Evolutionary conservation across 2,888 invertebrate genomes (phyloP).

Genomic region (Apamea sordens): DNA sequence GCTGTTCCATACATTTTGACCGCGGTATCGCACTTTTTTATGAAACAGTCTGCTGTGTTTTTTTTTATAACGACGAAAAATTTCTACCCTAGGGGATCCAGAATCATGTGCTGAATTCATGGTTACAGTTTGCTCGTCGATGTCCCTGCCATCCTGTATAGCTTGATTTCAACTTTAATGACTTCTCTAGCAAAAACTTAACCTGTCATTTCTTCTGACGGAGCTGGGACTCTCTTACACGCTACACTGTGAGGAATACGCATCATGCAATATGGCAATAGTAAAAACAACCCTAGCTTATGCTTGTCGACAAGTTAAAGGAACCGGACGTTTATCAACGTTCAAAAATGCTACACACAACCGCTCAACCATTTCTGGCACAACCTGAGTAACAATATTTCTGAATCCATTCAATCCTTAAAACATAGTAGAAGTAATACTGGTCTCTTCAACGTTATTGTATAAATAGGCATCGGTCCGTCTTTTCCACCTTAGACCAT

Average conservation of each 20-base stretch:
- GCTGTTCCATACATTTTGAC: too few species aligned
- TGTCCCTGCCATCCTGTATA: too few species aligned
- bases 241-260: neutral
- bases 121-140: too few species aligned
- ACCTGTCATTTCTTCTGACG: neutral
- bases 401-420: slow-evolving; percentile 27
- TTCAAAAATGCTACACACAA: slow-evolving; percentile 20
- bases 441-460: slow-evolving; percentile 73
- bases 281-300: neutral
- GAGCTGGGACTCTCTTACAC: too few species aligned
- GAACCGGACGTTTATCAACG: slow-evolving; percentile 2
- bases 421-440: slow-evolving; percentile 68
- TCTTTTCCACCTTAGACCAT: slow-evolving; percentile 74
- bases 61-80: too few species aligned
- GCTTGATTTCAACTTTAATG: neutral
- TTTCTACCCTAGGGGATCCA: too few species aligned
- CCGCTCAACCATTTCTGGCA: slow-evolving; percentile 27
- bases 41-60: too few species aligned
- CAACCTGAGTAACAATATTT: slow-evolving; percentile 34
- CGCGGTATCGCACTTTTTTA: too few species aligned
- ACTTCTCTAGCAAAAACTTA: neutral
- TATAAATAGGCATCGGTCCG: slow-evolving; percentile 74
- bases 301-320: neutral
- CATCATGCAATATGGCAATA: neutral
- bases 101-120: too few species aligned